These are phyloP conservation scores for Nyctalus aviator DNA, from an alignment of 2,797 vertebrate genomes.

Conservation along the genomic window DNA sequence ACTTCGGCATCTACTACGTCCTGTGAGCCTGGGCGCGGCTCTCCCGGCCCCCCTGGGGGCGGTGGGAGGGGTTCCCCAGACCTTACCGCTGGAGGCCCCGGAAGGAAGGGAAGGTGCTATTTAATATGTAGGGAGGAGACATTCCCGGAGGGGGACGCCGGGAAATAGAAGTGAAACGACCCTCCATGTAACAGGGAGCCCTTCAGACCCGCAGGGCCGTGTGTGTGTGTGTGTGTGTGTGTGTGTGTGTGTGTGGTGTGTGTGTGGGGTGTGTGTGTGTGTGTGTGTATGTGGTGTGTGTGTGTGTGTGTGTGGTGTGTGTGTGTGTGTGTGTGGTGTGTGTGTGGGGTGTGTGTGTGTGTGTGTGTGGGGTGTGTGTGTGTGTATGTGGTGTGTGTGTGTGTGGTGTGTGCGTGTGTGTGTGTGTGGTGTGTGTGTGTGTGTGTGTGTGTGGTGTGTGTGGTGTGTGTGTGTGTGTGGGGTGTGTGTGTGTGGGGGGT, in stretches of 20 bases:
- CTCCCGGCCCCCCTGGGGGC: neutral
- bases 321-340: no score
- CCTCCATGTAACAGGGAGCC: neutral
- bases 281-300: no score
- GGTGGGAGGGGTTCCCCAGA: neutral
- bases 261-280: no score
- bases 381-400: no score
- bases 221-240: neutral
- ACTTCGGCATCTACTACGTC: slow-evolving; percentile 66
- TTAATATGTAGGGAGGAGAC: neutral
- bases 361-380: neutral
- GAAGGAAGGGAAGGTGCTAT: neutral
- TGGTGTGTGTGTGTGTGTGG: neutral
- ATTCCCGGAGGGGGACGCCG: neutral
- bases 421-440: neutral
- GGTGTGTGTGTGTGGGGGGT: no score
- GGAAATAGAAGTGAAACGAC: neutral
- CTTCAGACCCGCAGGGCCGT: neutral
- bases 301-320: neutral
- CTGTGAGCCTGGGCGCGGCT: slow-evolving; percentile 76
- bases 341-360: no score
- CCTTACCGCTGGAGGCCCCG: neutral
- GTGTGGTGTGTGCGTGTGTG: no score
- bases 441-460: no score
- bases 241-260: neutral